Evolutionary conservation across 2,797 vertebrate genomes (phyloP).

Genomic region (Notamacropus eugenii): DNA sequence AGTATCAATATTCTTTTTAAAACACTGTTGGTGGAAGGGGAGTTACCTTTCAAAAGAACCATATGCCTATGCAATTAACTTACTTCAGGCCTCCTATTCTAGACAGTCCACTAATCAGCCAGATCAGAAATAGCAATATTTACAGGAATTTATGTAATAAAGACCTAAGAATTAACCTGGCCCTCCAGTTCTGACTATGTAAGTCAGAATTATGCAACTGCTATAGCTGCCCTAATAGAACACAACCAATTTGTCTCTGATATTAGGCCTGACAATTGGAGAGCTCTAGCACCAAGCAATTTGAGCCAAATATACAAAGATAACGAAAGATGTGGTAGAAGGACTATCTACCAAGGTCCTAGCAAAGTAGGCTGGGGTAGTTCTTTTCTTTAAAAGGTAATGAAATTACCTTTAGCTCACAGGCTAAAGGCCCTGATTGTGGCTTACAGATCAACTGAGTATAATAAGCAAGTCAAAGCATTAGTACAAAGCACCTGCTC

Average conservation of each 20-base stretch:
- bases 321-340: not conserved
- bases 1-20: not conserved
- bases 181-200: not conserved
- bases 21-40: not conserved
- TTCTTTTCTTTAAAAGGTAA: not conserved
- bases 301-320: not conserved
- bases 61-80: too few relatives aligned
- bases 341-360: not conserved
- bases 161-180: not conserved
- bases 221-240: not conserved
- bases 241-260: not conserved
- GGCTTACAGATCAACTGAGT: not conserved
- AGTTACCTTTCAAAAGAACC: too few relatives aligned
- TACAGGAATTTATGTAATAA: not conserved
- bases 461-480: too few relatives aligned
- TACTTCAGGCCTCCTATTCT: not conserved
- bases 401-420: not conserved
- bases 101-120: not conserved
- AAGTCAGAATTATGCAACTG: not conserved
- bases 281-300: not conserved
- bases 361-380: not conserved
- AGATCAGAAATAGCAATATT: not conserved
- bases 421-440: not conserved
- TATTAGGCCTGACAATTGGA: not conserved
- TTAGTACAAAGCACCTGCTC: too few relatives aligned